Evolutionary conservation across 2,888 invertebrate species (phyloP).

Genomic region (Argynnis bischoffii): DNA sequence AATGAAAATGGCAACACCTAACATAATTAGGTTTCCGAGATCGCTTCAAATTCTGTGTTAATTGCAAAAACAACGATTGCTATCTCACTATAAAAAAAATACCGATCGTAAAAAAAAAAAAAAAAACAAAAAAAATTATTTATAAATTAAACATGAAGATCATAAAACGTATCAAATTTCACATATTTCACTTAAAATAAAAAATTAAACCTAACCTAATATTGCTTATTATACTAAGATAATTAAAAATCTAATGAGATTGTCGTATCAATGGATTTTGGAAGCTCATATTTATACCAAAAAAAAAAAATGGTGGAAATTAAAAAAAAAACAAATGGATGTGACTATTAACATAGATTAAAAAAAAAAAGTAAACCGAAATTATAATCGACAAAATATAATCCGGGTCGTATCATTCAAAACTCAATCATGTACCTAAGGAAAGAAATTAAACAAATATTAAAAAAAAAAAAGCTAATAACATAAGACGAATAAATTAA

Average conservation of each 20-base stretch:
- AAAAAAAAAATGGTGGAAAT: conserved; percentile 23
- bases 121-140: neutral
- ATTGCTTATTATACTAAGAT: conserved; percentile 5
- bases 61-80: conserved; percentile 7
- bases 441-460: conserved; percentile 45
- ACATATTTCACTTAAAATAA: conserved; percentile 19
- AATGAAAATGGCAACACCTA: too few species aligned
- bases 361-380: conserved; percentile 44
- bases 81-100: neutral
- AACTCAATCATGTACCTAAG: conserved; percentile 79
- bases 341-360: conserved; percentile 63
- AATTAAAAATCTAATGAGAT: conserved; percentile 23
- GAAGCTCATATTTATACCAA: conserved; percentile 22
- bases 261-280: conserved; percentile 8
- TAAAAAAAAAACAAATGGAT: conserved; percentile 52
- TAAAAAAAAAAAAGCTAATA: conserved; percentile 32
- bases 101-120: neutral
- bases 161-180: conserved; percentile 26
- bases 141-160: conserved; percentile 19
- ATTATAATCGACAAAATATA: conserved; percentile 43
- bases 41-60: too few species aligned
- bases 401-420: conserved; percentile 46
- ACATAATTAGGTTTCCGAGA: too few species aligned
- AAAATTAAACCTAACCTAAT: conserved; percentile 24
- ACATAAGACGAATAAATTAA: too few species aligned